phyloP scores from a whole-genome alignment of 2,113 vertebrate species.

The Peromyscus leucopus region DNA sequence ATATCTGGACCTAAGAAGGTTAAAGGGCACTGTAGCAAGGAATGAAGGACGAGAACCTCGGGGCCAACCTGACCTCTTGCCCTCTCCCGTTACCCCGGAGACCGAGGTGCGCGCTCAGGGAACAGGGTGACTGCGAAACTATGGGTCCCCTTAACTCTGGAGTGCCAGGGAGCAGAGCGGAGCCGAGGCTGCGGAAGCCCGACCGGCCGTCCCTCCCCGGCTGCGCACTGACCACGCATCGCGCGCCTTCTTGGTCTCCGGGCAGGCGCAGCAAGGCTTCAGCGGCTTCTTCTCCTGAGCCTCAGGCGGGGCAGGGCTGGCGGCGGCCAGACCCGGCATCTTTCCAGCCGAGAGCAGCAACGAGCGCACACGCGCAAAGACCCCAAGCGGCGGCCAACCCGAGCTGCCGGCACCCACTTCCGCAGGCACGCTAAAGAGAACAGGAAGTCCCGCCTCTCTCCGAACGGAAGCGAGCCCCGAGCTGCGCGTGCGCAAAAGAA shows the following conservation, averaged over 20 bases:
- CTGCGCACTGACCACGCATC: constrained; percentile 92
- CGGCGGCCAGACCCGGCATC: constrained; percentile 83
- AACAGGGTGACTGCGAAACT: not conserved
- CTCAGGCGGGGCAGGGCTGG: constrained; percentile 85
- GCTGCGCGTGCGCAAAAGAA: not conserved
- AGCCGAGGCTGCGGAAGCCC: not conserved
- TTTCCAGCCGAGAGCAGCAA: not conserved
- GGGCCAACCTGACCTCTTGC: not conserved
- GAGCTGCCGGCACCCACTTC: not conserved
- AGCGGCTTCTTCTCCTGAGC: constrained; percentile 90
- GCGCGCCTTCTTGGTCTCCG: constrained; percentile 96
- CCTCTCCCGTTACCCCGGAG: not conserved
- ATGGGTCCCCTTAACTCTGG: fast-evolving
- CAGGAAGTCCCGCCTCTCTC: constrained; percentile 68
- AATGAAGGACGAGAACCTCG: not conserved
- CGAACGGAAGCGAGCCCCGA: fast-evolving
- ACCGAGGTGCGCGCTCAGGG: not conserved
- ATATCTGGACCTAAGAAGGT: not conserved
- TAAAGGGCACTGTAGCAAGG: not conserved
- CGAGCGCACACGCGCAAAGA: fast-evolving
- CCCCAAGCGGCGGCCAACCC: fast-evolving
- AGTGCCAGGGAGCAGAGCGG: not conserved
- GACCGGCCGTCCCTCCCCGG: not conserved
- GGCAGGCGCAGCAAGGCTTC: constrained; percentile 97
- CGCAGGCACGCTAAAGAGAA: not conserved